Evolutionary conservation across 2,113 vertebrate species (phyloP).

Genomic region (Erpornis zantholeuca): DNA sequence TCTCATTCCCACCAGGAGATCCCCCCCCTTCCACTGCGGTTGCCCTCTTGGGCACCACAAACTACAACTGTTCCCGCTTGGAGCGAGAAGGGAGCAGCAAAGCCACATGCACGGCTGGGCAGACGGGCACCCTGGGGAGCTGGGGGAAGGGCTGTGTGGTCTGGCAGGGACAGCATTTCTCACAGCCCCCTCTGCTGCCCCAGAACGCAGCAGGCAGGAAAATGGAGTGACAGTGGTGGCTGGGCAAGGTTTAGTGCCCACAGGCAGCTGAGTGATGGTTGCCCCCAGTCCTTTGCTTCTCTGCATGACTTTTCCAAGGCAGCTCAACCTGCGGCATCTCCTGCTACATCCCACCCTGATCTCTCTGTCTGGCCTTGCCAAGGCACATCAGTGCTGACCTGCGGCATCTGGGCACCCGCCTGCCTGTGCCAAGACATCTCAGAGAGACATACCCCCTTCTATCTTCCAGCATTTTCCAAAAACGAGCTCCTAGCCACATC

Average conservation of each 20-base stretch:
- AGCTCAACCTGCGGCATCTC: constrained; percentile 17
- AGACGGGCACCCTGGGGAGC: not conserved
- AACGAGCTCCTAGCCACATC: not conserved
- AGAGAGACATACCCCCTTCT: not conserved
- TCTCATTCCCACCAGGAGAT: not conserved
- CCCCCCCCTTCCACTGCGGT: accelerated
- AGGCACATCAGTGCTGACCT: not conserved
- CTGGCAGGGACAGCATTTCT: not conserved
- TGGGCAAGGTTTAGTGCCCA: not conserved
- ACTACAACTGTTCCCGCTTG: not conserved
- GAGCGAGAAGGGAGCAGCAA: not conserved
- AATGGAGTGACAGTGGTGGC: not conserved
- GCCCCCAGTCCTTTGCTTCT: not conserved
- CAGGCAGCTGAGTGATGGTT: not conserved
- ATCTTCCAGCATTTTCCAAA: not conserved
- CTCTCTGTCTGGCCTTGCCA: not conserved
- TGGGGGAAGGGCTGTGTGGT: not conserved
- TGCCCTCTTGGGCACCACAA: not conserved
- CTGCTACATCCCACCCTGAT: not conserved
- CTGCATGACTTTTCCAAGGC: not conserved
- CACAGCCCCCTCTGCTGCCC: not conserved
- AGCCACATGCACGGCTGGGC: constrained; percentile 5
- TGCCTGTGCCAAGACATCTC: constrained; percentile 13
- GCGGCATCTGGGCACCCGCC: not conserved
- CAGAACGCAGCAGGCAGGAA: not conserved